phyloP scores from a whole-genome alignment of 2,113 vertebrate genomes.

The Gnathonemus longibarbis region DNA sequence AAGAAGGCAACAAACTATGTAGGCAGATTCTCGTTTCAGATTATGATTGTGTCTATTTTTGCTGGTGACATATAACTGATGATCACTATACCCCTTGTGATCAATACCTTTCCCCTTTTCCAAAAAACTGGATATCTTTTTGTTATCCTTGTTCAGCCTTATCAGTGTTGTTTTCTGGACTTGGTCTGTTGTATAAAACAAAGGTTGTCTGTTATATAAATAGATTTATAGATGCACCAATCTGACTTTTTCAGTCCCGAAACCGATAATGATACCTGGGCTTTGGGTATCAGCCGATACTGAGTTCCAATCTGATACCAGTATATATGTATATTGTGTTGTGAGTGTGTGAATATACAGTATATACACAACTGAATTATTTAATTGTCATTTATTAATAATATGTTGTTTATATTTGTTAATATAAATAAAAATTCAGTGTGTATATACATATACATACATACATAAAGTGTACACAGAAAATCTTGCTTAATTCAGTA shows the following conservation, averaged over 20 bases:
- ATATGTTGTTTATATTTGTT: background rate
- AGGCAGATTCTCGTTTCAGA: constrained; percentile 44
- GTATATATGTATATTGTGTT: background rate
- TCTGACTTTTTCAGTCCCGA: background rate
- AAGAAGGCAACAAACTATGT: constrained; percentile 94
- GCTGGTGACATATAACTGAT: background rate
- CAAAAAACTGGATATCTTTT: background rate
- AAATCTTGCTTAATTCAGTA: background rate
- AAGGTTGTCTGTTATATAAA: background rate
- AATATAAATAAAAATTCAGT: background rate
- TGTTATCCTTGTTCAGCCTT: background rate
- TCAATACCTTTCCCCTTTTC: background rate
- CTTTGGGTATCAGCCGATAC: background rate
- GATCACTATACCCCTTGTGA: background rate
- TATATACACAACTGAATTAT: background rate
- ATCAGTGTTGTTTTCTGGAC: background rate
- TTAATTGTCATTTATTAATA: background rate
- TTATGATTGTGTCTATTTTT: background rate
- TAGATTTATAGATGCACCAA: background rate
- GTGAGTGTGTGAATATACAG: too few relatives aligned
- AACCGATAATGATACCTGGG: background rate
- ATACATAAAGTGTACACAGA: background rate
- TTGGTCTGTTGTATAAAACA: background rate
- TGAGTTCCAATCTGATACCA: background rate
- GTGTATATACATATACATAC: background rate